Conservation (phyloP, 2,797 vertebrate genomes). For the Tapera naevia region DNA sequence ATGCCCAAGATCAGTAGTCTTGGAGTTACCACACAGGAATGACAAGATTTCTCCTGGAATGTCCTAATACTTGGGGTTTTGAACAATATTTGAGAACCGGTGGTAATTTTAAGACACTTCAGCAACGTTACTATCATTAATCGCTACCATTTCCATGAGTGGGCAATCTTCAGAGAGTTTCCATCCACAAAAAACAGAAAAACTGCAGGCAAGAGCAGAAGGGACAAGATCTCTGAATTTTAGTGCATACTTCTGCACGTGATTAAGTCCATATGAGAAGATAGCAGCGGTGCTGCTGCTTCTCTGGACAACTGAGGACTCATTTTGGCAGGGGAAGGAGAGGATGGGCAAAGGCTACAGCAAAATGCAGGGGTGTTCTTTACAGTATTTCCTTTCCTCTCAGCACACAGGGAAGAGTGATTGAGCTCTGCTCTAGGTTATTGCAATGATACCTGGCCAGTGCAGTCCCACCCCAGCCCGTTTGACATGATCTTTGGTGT, state of each 20-base stretch:
- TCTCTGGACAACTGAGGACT: neutral
- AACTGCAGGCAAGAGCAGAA: neutral
- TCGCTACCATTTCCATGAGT: neutral
- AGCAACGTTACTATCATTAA: neutral
- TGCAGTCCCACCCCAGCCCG: neutral
- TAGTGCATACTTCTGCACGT: neutral
- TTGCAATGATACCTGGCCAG: accelerated
- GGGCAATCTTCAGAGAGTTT: neutral
- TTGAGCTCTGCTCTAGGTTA: neutral
- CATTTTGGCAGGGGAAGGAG: neutral
- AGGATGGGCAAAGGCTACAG: neutral
- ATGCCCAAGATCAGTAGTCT: neutral
- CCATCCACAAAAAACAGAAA: neutral
- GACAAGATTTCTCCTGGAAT: neutral
- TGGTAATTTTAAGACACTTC: neutral
- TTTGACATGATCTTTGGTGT: neutral
- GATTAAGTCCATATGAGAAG: neutral
- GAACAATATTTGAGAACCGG: neutral
- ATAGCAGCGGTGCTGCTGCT: neutral
- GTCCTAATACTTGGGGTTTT: neutral
- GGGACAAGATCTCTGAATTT: neutral
- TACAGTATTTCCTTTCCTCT: neutral
- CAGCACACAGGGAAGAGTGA: neutral
- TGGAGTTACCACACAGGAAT: neutral
- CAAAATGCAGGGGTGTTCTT: neutral